Percentiles rank a stretch among this genome's conserved stretches.
phyloP scores from a whole-genome alignment of 2,113 vertebrate genomes.

The Fulmarus glacialis region DNA sequence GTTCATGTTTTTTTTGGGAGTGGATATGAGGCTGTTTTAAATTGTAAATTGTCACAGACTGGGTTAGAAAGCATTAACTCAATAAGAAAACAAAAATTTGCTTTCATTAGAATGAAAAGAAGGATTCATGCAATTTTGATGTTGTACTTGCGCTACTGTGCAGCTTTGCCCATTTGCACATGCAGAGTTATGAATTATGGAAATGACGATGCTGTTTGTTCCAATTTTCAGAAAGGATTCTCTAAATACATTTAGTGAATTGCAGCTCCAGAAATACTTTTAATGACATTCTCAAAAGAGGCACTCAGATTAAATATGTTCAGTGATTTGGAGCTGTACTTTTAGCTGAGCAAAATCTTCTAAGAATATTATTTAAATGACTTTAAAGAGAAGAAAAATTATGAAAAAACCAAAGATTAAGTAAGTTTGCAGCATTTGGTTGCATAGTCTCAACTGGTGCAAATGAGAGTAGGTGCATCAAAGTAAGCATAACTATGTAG shows the following conservation, averaged over 20 bases:
- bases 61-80: neutral
- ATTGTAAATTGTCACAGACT: neutral
- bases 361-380: neutral
- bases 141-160: neutral
- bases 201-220: neutral
- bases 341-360: neutral
- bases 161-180: neutral
- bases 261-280: neutral
- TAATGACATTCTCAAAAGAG: neutral
- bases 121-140: neutral
- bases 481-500: neutral
- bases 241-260: neutral
- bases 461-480: neutral
- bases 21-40: neutral
- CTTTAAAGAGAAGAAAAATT: neutral
- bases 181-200: neutral
- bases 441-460: neutral
- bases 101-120: conserved; percentile 20
- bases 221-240: neutral
- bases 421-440: neutral
- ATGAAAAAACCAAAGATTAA: neutral
- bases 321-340: neutral
- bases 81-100: neutral
- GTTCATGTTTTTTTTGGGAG: neutral
- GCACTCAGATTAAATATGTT: neutral